phyloP scores from a whole-genome alignment of 2,797 vertebrate species.

The Lerista edwardsae region DNA sequence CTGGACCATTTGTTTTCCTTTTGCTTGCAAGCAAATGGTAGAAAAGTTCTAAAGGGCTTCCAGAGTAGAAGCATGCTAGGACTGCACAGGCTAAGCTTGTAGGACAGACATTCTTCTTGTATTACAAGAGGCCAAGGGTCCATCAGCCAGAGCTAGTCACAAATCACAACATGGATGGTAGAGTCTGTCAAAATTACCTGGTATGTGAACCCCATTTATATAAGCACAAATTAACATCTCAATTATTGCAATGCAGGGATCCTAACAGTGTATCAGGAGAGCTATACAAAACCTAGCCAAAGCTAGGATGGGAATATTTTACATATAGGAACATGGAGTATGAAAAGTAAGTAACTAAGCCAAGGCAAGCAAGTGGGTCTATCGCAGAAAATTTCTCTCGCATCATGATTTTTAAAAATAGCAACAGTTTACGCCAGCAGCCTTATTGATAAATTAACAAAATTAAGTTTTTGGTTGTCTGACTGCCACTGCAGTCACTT shows the following conservation, averaged over 20 bases:
- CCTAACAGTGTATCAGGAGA: too few relatives aligned
- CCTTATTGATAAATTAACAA: background rate
- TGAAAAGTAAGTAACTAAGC: too few relatives aligned
- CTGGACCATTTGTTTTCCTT: too few relatives aligned
- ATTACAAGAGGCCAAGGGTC: background rate
- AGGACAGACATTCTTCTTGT: background rate
- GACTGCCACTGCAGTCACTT: background rate
- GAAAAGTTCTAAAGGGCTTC: too few relatives aligned
- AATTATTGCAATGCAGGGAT: background rate
- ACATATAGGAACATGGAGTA: too few relatives aligned
- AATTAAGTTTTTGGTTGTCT: background rate
- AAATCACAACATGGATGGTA: background rate
- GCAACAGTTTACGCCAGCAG: background rate
- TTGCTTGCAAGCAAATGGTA: too few relatives aligned
- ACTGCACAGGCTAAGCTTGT: too few relatives aligned
- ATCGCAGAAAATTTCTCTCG: background rate
- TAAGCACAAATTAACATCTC: background rate
- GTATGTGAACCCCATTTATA: background rate
- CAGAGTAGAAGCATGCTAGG: too few relatives aligned
- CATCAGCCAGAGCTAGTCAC: background rate
- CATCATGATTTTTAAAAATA: background rate
- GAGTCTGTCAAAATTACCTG: too few relatives aligned
- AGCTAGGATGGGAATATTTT: too few relatives aligned
- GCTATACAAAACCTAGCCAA: too few relatives aligned
- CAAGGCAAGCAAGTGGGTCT: background rate